A percentile compares a stretch with the other conserved stretches of the same genome.
Conservation (phyloP, 1,140 invertebrate species). For the Heterodera carotae region DNA sequence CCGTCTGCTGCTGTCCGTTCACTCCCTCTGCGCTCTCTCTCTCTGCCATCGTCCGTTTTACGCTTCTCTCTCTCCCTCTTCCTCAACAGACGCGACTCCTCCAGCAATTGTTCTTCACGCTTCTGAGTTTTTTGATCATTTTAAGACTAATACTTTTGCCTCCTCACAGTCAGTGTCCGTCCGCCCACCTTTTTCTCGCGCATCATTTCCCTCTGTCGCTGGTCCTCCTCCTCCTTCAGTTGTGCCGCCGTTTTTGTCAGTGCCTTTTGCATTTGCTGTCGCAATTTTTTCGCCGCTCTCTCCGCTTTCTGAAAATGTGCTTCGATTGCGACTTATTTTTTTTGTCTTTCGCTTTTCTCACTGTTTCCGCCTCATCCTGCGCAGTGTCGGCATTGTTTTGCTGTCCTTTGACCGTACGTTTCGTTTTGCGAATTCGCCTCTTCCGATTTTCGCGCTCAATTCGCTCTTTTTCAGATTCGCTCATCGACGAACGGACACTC, state of each 20-base stretch:
- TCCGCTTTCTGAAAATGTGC: conserved; percentile 19
- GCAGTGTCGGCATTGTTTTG: neutral
- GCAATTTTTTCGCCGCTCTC: conserved; percentile 41
- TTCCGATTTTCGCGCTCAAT: conserved; percentile 64
- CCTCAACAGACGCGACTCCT: conserved; percentile 28
- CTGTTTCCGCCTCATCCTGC: conserved; percentile 11
- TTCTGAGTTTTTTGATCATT: conserved; percentile 15
- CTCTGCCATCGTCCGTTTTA: neutral
- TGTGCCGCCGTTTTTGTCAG: conserved; percentile 57
- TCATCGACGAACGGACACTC: conserved; percentile 47
- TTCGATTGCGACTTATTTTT: no score
- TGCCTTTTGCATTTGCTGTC: conserved; percentile 57
- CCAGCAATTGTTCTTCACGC: conserved; percentile 32
- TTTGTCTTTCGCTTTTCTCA: neutral
- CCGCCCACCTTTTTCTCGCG: conserved; percentile 38
- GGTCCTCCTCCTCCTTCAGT: conserved; percentile 58
- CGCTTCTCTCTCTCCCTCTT: conserved; percentile 32
- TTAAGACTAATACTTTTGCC: no score
- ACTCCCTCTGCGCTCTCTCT: conserved; percentile 21
- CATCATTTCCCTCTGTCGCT: conserved; percentile 41
- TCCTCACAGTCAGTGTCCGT: no score
- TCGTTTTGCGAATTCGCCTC: conserved; percentile 54
- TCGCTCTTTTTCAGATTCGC: conserved; percentile 60
- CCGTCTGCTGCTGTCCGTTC: neutral
- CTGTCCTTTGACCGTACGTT: conserved; percentile 42